Conservation (phyloP, 2,113 vertebrate species). For the Neomonachus schauinslandi region DNA sequence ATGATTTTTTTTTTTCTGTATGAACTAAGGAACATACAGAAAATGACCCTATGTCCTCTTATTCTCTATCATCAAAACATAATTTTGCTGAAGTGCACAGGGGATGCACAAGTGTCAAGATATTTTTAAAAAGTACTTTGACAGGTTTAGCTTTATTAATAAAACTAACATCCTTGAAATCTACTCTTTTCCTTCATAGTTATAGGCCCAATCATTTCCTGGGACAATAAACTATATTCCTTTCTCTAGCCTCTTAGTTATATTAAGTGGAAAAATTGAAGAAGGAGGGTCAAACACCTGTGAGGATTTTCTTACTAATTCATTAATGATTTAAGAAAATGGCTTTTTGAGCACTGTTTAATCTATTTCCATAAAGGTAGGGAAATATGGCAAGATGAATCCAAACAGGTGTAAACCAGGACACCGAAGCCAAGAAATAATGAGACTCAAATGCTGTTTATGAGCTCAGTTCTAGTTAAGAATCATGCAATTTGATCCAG, state of each 20-base stretch:
- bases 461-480: not conserved
- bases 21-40: not conserved
- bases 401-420: not conserved
- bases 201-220: not conserved
- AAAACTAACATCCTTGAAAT: conserved; percentile 41
- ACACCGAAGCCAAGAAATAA: not conserved
- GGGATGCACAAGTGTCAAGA: not conserved
- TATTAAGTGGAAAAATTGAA: not conserved
- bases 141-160: not conserved
- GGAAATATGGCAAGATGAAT: not conserved
- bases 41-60: not conserved
- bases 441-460: not conserved
- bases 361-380: not conserved
- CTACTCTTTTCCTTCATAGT: not conserved
- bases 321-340: not conserved
- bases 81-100: not conserved
- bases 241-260: not conserved
- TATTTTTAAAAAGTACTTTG: not conserved
- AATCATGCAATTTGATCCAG: not conserved
- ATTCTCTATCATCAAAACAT: not conserved
- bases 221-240: not conserved
- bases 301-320: not conserved
- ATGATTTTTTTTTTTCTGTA: not conserved
- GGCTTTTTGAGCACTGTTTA: not conserved
- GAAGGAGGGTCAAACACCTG: not conserved